Conservation (phyloP, 1,140 invertebrate species). For the Phthorimaea operculella region DNA sequence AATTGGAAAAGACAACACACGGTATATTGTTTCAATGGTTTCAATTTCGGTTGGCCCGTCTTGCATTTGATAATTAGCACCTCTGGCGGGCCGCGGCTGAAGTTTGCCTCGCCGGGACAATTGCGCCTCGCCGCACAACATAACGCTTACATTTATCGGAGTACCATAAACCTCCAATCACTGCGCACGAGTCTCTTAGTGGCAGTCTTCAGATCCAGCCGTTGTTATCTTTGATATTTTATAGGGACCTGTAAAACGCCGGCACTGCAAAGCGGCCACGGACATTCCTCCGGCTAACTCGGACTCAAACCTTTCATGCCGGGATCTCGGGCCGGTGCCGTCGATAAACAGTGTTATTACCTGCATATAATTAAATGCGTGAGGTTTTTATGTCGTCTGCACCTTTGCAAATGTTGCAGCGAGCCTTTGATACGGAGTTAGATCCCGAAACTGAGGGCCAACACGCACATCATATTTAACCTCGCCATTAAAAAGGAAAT, state of each 20-base stretch:
- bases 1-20: conserved; percentile 63
- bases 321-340: conserved; percentile 10
- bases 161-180: conserved; percentile 58
- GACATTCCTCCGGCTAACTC: conserved; percentile 38
- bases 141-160: conserved; percentile 49
- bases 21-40: conserved; percentile 65
- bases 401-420: conserved; percentile 48
- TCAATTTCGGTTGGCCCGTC: conserved; percentile 59
- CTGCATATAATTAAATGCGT: conserved; percentile 48
- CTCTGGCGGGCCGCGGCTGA: conserved; percentile 32
- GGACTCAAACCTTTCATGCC: not conserved
- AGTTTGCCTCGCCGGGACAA: conserved; percentile 31
- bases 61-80: conserved; percentile 66
- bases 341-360: conserved; percentile 43
- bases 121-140: conserved; percentile 32
- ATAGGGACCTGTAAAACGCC: conserved; percentile 65
- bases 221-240: conserved; percentile 66
- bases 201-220: conserved; percentile 41
- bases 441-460: conserved; percentile 37
- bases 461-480: conserved; percentile 59
- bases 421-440: conserved; percentile 31
- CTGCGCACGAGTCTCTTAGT: conserved; percentile 32
- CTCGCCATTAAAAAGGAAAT: conserved; percentile 66
- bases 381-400: conserved; percentile 41
- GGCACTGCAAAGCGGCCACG: conserved; percentile 55